Percentiles rank a stretch among this genome's conserved stretches.
These are phyloP conservation scores for Eupsilia transversa DNA, from an alignment of 2,888 invertebrate species.

Conservation along the genomic window DNA sequence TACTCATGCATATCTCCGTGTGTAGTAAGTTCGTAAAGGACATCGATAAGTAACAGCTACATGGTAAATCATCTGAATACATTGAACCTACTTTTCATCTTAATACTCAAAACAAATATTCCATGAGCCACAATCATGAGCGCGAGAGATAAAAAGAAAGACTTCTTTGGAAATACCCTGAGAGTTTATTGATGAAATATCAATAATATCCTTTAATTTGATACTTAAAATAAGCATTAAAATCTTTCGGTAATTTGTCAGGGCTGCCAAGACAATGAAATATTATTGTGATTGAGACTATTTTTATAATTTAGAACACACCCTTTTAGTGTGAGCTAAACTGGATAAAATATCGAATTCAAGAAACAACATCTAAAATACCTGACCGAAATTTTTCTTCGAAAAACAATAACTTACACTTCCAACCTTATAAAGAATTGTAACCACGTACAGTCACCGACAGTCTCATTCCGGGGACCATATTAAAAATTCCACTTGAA, in stretches of 20 bases:
- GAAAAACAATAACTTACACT: slow-evolving; percentile 66
- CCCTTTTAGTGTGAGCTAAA: not conserved
- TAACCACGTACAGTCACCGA: slow-evolving; percentile 67
- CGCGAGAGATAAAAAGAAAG: not conserved
- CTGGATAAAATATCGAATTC: slow-evolving; percentile 20
- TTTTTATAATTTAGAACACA: not conserved
- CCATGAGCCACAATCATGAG: not conserved
- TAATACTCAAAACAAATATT: not conserved
- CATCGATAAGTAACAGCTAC: not conserved
- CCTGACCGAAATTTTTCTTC: slow-evolving; percentile 36
- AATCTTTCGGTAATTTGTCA: not conserved
- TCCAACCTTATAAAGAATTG: slow-evolving; percentile 64
- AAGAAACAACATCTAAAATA: slow-evolving; percentile 20
- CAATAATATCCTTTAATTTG: too few species aligned
- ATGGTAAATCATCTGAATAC: not conserved
- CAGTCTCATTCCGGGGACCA: slow-evolving; percentile 63
- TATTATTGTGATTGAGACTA: not conserved
- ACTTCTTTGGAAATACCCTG: not conserved
- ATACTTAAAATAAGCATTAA: too few species aligned
- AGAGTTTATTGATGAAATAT: not conserved
- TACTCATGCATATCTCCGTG: too few species aligned
- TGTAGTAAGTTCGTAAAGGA: not conserved
- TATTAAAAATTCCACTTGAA: slow-evolving; percentile 77
- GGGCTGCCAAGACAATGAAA: not conserved
- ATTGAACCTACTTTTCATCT: not conserved